These are phyloP conservation scores for Amiota communis DNA, from an alignment of 2,888 invertebrate species.

Conservation along the genomic window DNA sequence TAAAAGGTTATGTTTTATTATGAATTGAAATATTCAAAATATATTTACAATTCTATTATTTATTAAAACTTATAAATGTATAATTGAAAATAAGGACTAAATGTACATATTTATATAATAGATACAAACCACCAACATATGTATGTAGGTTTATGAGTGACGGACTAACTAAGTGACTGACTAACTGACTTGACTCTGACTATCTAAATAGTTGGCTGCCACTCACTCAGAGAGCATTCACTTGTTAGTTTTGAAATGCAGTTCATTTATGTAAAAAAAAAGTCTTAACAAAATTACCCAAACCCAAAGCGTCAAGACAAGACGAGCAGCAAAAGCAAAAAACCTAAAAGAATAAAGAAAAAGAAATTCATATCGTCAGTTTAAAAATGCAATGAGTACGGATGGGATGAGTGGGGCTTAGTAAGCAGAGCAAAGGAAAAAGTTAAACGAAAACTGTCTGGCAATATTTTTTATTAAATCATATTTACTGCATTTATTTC, in stretches of 20 bases:
- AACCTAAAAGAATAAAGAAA: neutral
- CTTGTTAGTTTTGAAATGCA: constrained; percentile 11
- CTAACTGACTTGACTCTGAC: neutral
- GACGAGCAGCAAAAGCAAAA: constrained; percentile 4
- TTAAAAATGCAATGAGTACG: too few relatives aligned
- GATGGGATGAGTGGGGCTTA: too few relatives aligned
- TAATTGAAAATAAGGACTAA: too few relatives aligned
- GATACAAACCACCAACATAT: neutral
- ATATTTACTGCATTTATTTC: constrained; percentile 49
- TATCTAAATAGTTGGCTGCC: neutral
- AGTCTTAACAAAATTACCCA: constrained; percentile 9
- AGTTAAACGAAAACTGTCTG: constrained; percentile 17
- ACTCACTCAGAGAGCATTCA: neutral
- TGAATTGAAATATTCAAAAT: too few relatives aligned
- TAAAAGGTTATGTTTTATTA: too few relatives aligned
- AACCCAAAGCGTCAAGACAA: neutral
- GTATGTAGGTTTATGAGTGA: neutral
- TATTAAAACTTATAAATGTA: too few relatives aligned
- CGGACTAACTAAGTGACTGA: neutral
- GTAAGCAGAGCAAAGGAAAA: constrained; percentile 15
- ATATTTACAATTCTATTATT: too few relatives aligned
- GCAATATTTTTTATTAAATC: constrained; percentile 52
- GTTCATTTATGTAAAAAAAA: constrained; percentile 18
- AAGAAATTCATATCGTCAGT: constrained; percentile 37
- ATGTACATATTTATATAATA: too few relatives aligned